Percentiles rank a stretch among this genome's conserved stretches.
Evolutionary conservation across 1,140 invertebrate species (phyloP).

Genomic region (Drosophila tani): DNA sequence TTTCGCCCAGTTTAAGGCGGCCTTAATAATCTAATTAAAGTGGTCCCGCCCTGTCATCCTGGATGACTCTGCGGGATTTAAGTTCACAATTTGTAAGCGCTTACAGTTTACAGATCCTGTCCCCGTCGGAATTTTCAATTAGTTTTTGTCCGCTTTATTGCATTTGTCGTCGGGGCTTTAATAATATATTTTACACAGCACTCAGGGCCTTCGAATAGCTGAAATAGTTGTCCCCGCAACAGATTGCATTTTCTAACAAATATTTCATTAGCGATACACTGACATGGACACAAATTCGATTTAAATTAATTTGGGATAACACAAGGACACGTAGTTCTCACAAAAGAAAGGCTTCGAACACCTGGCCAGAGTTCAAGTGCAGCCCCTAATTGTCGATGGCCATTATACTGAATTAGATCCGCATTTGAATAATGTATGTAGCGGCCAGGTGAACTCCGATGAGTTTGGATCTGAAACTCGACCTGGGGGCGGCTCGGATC

Average conservation of each 20-base stretch:
- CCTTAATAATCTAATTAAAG: conserved; percentile 50
- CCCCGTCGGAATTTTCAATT: conserved; percentile 42
- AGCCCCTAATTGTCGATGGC: conserved; percentile 4
- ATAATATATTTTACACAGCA: conserved; percentile 33
- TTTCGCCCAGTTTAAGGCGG: conserved; percentile 16
- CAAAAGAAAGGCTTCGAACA: neutral
- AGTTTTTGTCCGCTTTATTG: conserved; percentile 46
- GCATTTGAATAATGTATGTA: conserved; percentile 22
- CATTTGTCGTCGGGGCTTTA: conserved; percentile 39
- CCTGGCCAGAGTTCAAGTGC: neutral
- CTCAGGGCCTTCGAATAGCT: neutral
- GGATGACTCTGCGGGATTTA: conserved; percentile 25
- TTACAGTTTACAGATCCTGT: neutral
- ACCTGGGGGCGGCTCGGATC: neutral
- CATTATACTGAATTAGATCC: conserved; percentile 1
- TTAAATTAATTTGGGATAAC: neutral
- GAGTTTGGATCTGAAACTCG: conserved; percentile 1
- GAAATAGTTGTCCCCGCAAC: neutral
- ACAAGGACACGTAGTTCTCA: neutral
- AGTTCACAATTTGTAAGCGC: conserved; percentile 11
- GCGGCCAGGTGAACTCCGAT: neutral
- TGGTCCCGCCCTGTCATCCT: conserved; percentile 20
- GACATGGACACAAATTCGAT: neutral
- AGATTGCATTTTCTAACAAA: conserved; percentile 12
- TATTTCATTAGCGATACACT: neutral